phyloP scores from a whole-genome alignment of 2,113 vertebrate genomes.

The Mustela nigripes region DNA sequence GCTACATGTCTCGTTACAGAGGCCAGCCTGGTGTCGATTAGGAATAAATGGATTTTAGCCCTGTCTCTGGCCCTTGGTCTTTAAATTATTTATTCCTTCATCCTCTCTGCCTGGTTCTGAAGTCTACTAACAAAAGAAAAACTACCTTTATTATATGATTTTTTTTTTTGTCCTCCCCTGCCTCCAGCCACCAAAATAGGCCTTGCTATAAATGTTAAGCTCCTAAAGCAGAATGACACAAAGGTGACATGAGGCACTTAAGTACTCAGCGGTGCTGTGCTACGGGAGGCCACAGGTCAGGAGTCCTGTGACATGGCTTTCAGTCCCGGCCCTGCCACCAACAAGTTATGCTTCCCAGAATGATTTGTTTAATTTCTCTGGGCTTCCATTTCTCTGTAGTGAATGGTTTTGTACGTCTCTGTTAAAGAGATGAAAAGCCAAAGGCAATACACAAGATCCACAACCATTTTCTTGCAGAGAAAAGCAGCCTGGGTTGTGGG shows the following conservation, averaged over 20 bases:
- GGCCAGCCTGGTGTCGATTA: not conserved
- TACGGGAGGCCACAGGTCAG: not conserved
- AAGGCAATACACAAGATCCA: not conserved
- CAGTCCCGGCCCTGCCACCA: not conserved
- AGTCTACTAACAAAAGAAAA: constrained; percentile 31
- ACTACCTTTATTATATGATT: not conserved
- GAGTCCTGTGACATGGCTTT: not conserved
- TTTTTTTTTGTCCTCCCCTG: not conserved
- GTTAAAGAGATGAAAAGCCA: not conserved
- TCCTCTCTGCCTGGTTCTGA: not conserved
- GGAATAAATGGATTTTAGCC: not conserved
- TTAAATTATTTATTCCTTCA: not conserved
- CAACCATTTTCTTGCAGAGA: not conserved
- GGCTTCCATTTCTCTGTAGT: not conserved
- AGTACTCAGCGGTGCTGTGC: not conserved
- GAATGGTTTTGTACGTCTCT: not conserved
- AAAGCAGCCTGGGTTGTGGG: not conserved
- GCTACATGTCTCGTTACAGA: not conserved
- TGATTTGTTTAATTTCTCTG: constrained; percentile 9
- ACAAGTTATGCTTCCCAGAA: not conserved
- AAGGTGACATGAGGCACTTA: not conserved
- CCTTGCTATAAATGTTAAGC: not conserved
- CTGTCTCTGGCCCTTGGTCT: not conserved
- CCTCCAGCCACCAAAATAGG: not conserved
- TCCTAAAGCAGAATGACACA: not conserved